Evolutionary conservation across 2,797 vertebrate genomes (phyloP), one percentile per base, ranked within the genome.

Genomic region (Enoplosus armatus): DNA sequence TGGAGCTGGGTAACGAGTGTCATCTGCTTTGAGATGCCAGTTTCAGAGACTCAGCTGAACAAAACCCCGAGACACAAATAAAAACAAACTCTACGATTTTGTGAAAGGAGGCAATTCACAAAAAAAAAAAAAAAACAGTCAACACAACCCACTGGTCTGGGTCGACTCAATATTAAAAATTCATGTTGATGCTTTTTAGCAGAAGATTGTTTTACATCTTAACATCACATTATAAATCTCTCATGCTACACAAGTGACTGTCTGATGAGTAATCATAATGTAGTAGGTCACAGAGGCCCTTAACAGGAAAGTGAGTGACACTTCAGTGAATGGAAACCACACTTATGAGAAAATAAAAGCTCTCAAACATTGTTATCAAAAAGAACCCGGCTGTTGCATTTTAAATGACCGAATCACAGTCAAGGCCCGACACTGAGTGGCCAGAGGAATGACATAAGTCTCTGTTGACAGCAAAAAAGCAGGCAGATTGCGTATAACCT

Each of bases 21-120:
- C 79, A 82, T 85, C 60, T 75, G 85, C 55, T 85, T 79, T 50
- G 6, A 77, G 72, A 55, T 66, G 66, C 72, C 9, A 37, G 74
- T 48, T 56, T 55, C 24, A 66, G 59, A 59, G 59, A 37, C 18
- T 26, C 22, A 33, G 10, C 62, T 62, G 15, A 55, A 41, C 33
- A 43, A 15, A 69, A 43, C 22, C n/a, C 35, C 8, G 31, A 77
- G 6, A 60, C 16, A 67, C 5, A 37, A 64, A 45, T 51, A 56
- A 71, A 50, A 37, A 9, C 16, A 48, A 10, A 26, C 3, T 22
- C 20, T 27, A 48, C 26, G 12, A 14, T 31, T 54, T 4, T 43
- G 43, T 65, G 12, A 80, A 62, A 48, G 29, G 11, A 55, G 12
- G 39, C 50, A 39, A 22, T 27, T 43, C 29, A 60, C 51, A 48